These are phyloP conservation scores for Melitaea cinxia DNA, from an alignment of 1,140 invertebrate genomes.

Conservation along the genomic window DNA sequence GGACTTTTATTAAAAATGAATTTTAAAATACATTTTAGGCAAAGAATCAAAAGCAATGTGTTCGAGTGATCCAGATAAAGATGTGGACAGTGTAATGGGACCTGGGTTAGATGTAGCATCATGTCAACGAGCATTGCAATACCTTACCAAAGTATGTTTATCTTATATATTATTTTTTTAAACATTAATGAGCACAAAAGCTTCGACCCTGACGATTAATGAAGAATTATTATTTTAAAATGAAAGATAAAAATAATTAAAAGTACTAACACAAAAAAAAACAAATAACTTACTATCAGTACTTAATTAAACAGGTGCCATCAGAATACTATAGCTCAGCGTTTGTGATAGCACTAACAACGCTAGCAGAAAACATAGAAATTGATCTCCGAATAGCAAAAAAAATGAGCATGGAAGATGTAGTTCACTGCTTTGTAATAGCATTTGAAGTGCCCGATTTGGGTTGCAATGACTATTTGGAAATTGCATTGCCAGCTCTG, in stretches of 20 bases:
- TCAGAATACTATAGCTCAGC: conserved; percentile 83
- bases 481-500: conserved; percentile 90
- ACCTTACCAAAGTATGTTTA: conserved; percentile 78
- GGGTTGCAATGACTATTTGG: conserved; percentile 89
- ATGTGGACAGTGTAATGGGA: conserved; percentile 85
- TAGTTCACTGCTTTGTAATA: conserved; percentile 91
- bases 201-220: too few relatives aligned
- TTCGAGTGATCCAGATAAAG: conserved; percentile 89
- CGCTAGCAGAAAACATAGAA: conserved; percentile 87
- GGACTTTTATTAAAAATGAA: neutral
- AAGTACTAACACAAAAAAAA: too few relatives aligned
- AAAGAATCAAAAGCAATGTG: conserved; percentile 83
- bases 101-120: conserved; percentile 72
- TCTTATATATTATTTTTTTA: too few relatives aligned
- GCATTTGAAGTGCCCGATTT: conserved; percentile 94
- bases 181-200: too few relatives aligned
- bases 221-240: too few relatives aligned
- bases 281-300: too few relatives aligned
- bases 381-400: conserved; percentile 86
- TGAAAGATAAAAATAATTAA: too few relatives aligned
- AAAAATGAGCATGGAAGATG: conserved; percentile 82
- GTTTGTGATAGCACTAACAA: conserved; percentile 90
- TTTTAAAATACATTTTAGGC: conserved; percentile 45
- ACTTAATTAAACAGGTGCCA: conserved; percentile 65
- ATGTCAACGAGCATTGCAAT: conserved; percentile 74